phyloP scores from a whole-genome alignment of 2,888 invertebrate species.

The Brachyptera putata region DNA sequence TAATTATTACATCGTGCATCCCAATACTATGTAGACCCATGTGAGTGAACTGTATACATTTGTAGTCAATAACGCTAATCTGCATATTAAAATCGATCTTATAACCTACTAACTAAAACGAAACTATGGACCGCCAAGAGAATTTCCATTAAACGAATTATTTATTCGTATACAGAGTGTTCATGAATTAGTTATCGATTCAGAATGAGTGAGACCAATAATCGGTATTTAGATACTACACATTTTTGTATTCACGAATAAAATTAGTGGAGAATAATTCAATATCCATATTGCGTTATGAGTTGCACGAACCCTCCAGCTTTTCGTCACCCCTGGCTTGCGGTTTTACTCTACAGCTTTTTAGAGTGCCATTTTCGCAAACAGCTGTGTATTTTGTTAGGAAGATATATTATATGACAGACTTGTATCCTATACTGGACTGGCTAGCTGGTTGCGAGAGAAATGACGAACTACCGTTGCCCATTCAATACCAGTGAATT shows the following conservation, averaged over 20 bases:
- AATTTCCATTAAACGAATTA: too few species aligned
- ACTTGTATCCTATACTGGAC: slow-evolving; percentile 11
- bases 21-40: background rate
- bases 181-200: too few species aligned
- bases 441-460: too few species aligned
- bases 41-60: slow-evolving; percentile 7
- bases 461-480: slow-evolving; percentile 7
- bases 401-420: slow-evolving; percentile 17
- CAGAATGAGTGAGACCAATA: too few species aligned
- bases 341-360: too few species aligned
- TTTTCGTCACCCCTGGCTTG: too few species aligned
- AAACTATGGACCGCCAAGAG: background rate
- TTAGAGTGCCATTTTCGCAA: slow-evolving; percentile 14
- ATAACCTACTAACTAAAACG: slow-evolving; percentile 13
- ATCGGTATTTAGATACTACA: too few species aligned
- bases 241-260: too few species aligned
- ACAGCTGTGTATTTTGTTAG: slow-evolving; percentile 13
- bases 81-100: slow-evolving; percentile 15
- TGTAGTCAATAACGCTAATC: slow-evolving; percentile 7
- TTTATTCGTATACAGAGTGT: too few species aligned
- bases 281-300: too few species aligned
- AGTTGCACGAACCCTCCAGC: too few species aligned
- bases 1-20: background rate
- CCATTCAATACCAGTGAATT: slow-evolving; percentile 3
- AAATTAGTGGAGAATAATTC: too few species aligned